A percentile compares a stretch with the other conserved stretches of the same genome.
Evolutionary conservation across 1,140 invertebrate genomes (phyloP).

Genomic region (Pachypeltis micranthus): DNA sequence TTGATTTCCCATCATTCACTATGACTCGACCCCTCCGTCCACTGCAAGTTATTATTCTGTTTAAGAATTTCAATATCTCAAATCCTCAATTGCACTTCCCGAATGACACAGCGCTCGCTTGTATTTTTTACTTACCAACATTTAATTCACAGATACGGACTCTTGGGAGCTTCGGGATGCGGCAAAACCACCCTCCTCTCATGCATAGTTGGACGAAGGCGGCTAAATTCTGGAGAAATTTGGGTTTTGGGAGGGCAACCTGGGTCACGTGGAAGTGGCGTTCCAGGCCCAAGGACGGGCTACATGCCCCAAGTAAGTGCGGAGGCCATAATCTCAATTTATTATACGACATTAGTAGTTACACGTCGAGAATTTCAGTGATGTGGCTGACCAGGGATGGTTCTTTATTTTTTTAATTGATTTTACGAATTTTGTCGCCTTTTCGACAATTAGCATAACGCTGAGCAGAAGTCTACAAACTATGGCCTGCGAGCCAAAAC

Average conservation of each 20-base stretch:
- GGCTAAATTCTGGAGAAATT: slow-evolving; percentile 71
- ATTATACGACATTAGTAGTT: too few species aligned
- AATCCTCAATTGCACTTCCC: background rate
- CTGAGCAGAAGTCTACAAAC: too few species aligned
- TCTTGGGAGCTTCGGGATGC: slow-evolving; percentile 74
- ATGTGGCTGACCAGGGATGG: too few species aligned
- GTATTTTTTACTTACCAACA: background rate
- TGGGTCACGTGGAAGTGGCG: slow-evolving; percentile 55
- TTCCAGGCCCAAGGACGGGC: slow-evolving; percentile 70
- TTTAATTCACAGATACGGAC: slow-evolving; percentile 54
- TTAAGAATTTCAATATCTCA: background rate
- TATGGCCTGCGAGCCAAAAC: too few species aligned
- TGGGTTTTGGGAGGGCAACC: slow-evolving; percentile 76
- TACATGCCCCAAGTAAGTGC: slow-evolving; percentile 45
- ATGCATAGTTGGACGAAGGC: slow-evolving; percentile 71
- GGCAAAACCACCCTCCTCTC: slow-evolving; percentile 76
- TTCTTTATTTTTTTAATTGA: too few species aligned
- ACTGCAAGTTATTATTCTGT: background rate
- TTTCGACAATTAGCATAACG: too few species aligned
- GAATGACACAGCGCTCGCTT: background rate
- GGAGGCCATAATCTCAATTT: too few species aligned
- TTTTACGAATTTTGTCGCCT: too few species aligned
- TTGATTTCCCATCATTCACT: too few species aligned
- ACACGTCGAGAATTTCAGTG: too few species aligned
- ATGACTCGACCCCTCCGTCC: background rate